These are phyloP conservation scores for Thelaira solivaga DNA, from an alignment of 2,888 invertebrate genomes.

Conservation along the genomic window DNA sequence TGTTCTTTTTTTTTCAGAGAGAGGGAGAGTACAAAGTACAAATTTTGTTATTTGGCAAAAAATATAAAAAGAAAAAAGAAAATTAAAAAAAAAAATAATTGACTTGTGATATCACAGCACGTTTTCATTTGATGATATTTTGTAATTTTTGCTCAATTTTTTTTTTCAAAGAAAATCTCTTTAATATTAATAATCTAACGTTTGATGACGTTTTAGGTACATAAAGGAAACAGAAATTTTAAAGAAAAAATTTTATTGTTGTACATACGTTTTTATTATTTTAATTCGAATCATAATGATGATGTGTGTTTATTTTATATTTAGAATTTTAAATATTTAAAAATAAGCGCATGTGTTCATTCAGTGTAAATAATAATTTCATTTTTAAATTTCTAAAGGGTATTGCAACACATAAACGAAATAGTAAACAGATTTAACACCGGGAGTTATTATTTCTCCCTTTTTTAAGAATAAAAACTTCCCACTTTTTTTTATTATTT, in stretches of 20 bases:
- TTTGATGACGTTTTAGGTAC: slow-evolving; percentile 39
- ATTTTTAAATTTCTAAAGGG: too few relatives aligned
- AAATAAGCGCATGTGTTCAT: not conserved
- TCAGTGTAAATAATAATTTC: not conserved
- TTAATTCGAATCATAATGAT: not conserved
- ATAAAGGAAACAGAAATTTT: not conserved
- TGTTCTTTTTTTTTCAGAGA: slow-evolving; percentile 18
- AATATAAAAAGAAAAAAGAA: not conserved
- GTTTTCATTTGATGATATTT: slow-evolving; percentile 55
- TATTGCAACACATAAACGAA: too few relatives aligned
- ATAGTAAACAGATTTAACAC: too few relatives aligned
- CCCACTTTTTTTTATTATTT: too few relatives aligned
- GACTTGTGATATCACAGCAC: slow-evolving; percentile 59
- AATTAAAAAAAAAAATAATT: not conserved
- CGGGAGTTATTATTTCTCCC: too few relatives aligned
- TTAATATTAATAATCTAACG: not conserved
- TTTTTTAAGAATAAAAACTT: too few relatives aligned
- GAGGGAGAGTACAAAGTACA: slow-evolving; percentile 5
- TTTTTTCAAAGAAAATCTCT: not conserved
- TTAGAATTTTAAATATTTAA: not conserved
- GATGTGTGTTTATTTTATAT: not conserved
- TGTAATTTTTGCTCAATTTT: slow-evolving; percentile 11
- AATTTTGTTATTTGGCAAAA: slow-evolving; percentile 6
- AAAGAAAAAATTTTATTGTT: too few relatives aligned
- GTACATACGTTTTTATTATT: not conserved